Percentiles rank a stretch among this genome's conserved stretches.
Conservation (phyloP, 2,797 vertebrate genomes). For the Cottoperca gobio region DNA sequence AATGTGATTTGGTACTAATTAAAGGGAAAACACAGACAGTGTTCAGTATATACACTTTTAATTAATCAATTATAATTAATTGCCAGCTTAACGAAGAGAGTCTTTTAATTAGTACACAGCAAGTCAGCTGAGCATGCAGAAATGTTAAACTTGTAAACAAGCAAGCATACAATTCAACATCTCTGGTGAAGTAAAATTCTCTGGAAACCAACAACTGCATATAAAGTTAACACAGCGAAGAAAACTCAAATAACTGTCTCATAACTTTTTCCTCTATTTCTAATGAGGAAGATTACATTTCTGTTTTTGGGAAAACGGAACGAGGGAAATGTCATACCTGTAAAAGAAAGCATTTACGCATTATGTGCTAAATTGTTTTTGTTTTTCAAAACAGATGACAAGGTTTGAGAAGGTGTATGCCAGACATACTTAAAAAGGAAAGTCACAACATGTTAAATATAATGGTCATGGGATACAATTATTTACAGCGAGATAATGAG, state of each 20-base stretch:
- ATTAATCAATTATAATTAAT: slow-evolving; percentile 16
- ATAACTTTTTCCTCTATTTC: neutral
- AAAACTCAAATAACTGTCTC: neutral
- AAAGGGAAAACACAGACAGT: neutral
- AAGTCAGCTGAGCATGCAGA: neutral
- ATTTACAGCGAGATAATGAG: slow-evolving; percentile 57
- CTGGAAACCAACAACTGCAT: neutral
- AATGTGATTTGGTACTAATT: neutral
- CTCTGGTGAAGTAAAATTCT: neutral
- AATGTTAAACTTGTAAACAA: neutral
- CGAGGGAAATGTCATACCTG: neutral
- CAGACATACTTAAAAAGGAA: slow-evolving; percentile 18
- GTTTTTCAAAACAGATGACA: slow-evolving; percentile 2
- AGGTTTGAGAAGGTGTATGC: slow-evolving; percentile 20
- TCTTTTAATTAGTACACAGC: neutral
- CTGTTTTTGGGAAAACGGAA: neutral
- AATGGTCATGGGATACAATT: slow-evolving; percentile 53
- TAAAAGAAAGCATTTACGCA: neutral
- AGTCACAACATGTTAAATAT: slow-evolving; percentile 19
- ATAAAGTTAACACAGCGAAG: neutral
- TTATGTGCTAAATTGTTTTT: neutral
- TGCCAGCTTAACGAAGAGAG: neutral
- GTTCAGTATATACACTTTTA: neutral
- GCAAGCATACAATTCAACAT: neutral
- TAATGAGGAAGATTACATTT: neutral